A percentile compares a stretch with the other conserved stretches of the same genome.
These are phyloP conservation scores for Laticauda colubrina DNA, from an alignment of 2,113 vertebrate genomes.

Conservation along the genomic window DNA sequence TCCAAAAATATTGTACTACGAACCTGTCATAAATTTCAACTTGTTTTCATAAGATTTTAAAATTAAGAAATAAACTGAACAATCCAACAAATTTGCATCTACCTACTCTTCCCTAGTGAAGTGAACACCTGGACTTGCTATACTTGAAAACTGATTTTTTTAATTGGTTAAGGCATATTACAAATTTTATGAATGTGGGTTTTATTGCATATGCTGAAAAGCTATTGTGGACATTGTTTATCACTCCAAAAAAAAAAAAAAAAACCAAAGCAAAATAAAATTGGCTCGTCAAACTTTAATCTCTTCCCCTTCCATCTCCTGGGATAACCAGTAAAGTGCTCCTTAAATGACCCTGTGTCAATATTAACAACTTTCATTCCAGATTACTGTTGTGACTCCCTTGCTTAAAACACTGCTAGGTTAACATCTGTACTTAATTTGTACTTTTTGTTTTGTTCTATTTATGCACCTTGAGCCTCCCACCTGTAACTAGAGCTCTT, in stretches of 20 bases:
- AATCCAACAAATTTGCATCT: neutral
- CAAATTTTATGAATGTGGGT: slow-evolving; percentile 44
- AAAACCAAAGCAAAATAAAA: neutral
- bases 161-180: slow-evolving; percentile 49
- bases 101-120: neutral
- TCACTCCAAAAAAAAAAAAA: neutral
- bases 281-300: slow-evolving; percentile 48
- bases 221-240: slow-evolving; percentile 33
- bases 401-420: slow-evolving; percentile 62
- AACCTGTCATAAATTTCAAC: neutral
- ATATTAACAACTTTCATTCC: slow-evolving; percentile 69
- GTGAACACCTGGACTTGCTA: neutral
- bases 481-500: slow-evolving; percentile 34
- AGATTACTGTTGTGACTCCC: slow-evolving; percentile 65
- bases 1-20: neutral
- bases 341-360: slow-evolving; percentile 67
- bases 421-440: slow-evolving; percentile 65
- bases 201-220: slow-evolving; percentile 56
- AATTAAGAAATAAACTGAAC: neutral
- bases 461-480: slow-evolving; percentile 21
- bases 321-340: slow-evolving; percentile 58
- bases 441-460: slow-evolving; percentile 50
- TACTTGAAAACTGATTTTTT: slow-evolving; percentile 24
- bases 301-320: slow-evolving; percentile 58
- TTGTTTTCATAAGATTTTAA: neutral